Conservation (phyloP, 2,113 vertebrate genomes). For the Halichoeres trimaculatus region DNA sequence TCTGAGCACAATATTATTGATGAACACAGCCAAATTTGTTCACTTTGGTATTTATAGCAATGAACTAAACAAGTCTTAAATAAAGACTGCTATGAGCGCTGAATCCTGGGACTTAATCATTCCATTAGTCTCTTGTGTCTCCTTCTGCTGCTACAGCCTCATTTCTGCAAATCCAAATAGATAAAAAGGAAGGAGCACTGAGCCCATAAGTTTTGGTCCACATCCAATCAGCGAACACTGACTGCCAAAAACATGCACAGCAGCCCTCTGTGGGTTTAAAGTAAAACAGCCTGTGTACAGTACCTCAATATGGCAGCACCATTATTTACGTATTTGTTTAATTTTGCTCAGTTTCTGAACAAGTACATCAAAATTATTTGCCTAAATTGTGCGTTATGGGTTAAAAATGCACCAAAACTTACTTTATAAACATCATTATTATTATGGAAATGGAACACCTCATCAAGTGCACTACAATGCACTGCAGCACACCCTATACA, state of each 20-base stretch:
- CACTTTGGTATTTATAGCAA: background rate
- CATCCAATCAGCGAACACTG: slow-evolving; percentile 20
- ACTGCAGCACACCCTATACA: slow-evolving; percentile 22
- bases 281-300: background rate
- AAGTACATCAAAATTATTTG: background rate
- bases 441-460: background rate
- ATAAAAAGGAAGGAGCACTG: background rate
- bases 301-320: slow-evolving; percentile 13
- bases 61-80: background rate
- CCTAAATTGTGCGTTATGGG: background rate
- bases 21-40: background rate
- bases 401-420: slow-evolving; percentile 8
- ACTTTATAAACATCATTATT: background rate
- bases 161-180: slow-evolving; percentile 36
- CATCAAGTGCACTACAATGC: background rate
- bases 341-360: background rate
- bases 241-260: slow-evolving; percentile 25
- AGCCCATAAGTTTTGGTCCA: slow-evolving; percentile 26
- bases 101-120: slow-evolving; percentile 24
- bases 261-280: background rate
- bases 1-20: too few relatives aligned
- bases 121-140: slow-evolving; percentile 18
- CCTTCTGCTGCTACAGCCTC: slow-evolving; percentile 8
- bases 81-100: background rate
- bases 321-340: background rate